These are phyloP conservation scores for Callimorpha dominula DNA, from an alignment of 2,888 invertebrate species.

Conservation along the genomic window DNA sequence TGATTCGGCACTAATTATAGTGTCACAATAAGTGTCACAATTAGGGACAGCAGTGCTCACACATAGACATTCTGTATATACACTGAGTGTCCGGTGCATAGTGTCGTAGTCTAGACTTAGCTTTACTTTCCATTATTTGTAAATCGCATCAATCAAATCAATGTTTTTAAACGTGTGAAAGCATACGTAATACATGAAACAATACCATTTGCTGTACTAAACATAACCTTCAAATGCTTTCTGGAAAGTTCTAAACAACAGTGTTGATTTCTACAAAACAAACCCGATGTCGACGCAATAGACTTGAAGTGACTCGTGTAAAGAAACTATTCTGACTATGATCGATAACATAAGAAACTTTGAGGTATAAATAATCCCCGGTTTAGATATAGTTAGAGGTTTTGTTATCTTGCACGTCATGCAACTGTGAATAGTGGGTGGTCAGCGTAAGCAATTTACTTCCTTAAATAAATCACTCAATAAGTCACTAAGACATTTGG, in stretches of 20 bases:
- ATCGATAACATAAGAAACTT: slow-evolving; percentile 4
- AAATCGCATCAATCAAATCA: background rate
- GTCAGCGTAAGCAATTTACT: background rate
- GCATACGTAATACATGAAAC: slow-evolving; percentile 7
- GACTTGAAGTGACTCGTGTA: slow-evolving; percentile 48
- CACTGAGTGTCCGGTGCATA: too few relatives aligned
- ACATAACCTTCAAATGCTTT: slow-evolving; percentile 57
- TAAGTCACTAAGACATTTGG: too few relatives aligned
- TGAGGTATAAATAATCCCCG: background rate
- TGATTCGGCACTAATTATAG: too few relatives aligned
- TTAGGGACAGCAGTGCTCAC: too few relatives aligned
- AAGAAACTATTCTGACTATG: slow-evolving; percentile 46
- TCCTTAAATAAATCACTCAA: too few relatives aligned
- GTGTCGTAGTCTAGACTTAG: too few relatives aligned
- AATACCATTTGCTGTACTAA: slow-evolving; percentile 39
- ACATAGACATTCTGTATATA: too few relatives aligned
- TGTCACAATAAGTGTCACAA: too few relatives aligned
- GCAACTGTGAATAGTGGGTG: background rate
- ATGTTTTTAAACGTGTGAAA: background rate
- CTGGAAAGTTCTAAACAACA: slow-evolving; percentile 59
- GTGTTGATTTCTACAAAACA: slow-evolving; percentile 61
- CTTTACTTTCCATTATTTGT: too few relatives aligned
- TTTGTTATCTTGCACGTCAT: background rate
- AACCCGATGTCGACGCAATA: slow-evolving; percentile 58
- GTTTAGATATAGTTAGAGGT: background rate